Base-by-base conservation (phyloP, 2,113 vertebrate genomes). In the Salvator merianae region DNA sequence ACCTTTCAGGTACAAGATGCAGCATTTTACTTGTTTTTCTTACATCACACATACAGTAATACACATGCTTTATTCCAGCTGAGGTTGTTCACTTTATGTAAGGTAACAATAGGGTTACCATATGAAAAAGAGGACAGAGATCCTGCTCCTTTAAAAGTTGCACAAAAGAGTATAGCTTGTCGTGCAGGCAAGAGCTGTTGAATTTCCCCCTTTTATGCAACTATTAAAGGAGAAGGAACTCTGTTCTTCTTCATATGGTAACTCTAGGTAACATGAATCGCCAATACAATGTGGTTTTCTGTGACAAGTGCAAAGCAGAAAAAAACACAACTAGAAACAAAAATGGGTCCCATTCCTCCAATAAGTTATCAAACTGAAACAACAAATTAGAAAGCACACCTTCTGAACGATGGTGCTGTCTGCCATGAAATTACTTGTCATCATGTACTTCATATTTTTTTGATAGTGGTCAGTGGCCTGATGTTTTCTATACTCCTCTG, bases 401-500 rank as follows among this genome's bases (percentile, higher is more conserved):
- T 93, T 82, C 38, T 93, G 77, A 3, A 89, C 87, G 66, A 93
- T 0, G 0, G 86, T 53, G 84, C 85, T 89, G 82, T 83, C 86
- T 22, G 92, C 85, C 74, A 84, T 80, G n/a, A 68, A 20, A 47
- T 47, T 86, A 40, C 84, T 83, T 8, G 86, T 91, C 36, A 88
- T 87, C 95, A 96, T 95, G 78, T 95, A 95, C 69, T 59, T n/a
- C 34, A 96, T 77, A 43, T 96, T 96, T 70, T 68, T 81, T 73
- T 53, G 85, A 62, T 96, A 88, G 43, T 96, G 93, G 90, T 93
- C 83, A 66, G 26, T 90, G 0, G 82, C 47, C 50, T 90, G 85
- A 63, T 87, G 94, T 90, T 95, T 96, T 84, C 26, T 93, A 87
- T 94, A 96, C 81, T 96, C 95, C 1, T 94, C 96, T 96, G 91